These are phyloP conservation scores for Mamestra configurata DNA, from an alignment of 1,140 invertebrate genomes.

Conservation along the genomic window DNA sequence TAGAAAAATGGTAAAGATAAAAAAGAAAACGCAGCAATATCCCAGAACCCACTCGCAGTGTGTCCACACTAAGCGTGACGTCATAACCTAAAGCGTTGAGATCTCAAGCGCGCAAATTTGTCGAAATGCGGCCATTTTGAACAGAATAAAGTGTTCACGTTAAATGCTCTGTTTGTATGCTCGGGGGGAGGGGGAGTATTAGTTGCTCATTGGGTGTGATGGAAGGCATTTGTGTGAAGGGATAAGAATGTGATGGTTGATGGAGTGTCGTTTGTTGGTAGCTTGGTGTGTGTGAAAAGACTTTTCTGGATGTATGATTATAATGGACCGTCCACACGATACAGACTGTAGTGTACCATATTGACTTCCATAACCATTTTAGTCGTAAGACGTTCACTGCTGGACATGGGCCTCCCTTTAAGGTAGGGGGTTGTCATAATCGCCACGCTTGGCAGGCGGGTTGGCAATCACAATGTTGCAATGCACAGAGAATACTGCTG, in stretches of 20 bases:
- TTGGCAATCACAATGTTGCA: no score
- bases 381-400: no score
- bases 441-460: no score
- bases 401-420: no score
- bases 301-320: no score
- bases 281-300: no score
- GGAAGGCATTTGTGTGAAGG: background rate
- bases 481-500: no score
- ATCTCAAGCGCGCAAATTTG: slow-evolving; percentile 41
- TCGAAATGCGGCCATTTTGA: slow-evolving; percentile 42
- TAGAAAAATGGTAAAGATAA: no score
- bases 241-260: background rate
- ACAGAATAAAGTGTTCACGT: slow-evolving; percentile 10
- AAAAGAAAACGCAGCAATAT: background rate
- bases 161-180: slow-evolving; percentile 26
- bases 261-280: background rate
- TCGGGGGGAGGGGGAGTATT: background rate
- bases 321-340: no score
- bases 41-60: background rate
- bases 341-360: no score
- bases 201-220: background rate
- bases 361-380: no score
- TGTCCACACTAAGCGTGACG: slow-evolving; percentile 11
- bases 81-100: slow-evolving; percentile 26
- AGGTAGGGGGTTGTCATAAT: no score